These are phyloP conservation scores for Argyrosomus regius DNA, from an alignment of 2,797 vertebrate species.

Conservation along the genomic window DNA sequence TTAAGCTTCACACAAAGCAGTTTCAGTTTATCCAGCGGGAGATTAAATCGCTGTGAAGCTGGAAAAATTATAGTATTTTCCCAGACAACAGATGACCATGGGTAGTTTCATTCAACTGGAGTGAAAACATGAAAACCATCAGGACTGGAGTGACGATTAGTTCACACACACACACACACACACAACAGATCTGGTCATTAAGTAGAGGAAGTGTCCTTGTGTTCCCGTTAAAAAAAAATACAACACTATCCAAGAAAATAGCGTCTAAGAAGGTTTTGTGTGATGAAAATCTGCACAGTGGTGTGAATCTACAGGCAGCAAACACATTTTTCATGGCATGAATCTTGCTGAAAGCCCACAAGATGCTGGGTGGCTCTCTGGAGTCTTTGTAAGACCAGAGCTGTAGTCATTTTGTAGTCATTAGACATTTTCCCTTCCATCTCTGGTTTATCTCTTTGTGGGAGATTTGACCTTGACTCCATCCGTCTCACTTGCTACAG, in stretches of 20 bases:
- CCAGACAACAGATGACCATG: conserved; percentile 2
- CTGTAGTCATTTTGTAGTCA: too few relatives aligned
- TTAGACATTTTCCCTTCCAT: not conserved
- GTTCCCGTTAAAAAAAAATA: not conserved
- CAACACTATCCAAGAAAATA: not conserved
- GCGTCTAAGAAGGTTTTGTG: not conserved
- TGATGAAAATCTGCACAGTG: conserved; percentile 3
- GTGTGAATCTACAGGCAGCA: not conserved
- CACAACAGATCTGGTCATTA: not conserved
- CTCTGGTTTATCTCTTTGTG: not conserved
- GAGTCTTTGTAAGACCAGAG: not conserved
- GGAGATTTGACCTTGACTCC: not conserved
- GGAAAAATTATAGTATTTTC: not conserved
- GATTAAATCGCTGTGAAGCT: conserved; percentile 23
- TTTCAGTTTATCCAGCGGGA: conserved; percentile 23
- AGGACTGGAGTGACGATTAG: not conserved
- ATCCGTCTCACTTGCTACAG: not conserved
- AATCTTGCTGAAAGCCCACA: not conserved
- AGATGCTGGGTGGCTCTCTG: not conserved
- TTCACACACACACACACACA: not conserved
- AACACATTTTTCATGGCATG: not conserved
- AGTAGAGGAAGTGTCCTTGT: not conserved
- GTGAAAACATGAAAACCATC: conserved; percentile 3
- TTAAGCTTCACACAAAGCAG: conserved; percentile 10
- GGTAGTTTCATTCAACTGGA: not conserved